phyloP scores from a whole-genome alignment of 1,140 invertebrate species.

The Dreissena rostriformis region DNA sequence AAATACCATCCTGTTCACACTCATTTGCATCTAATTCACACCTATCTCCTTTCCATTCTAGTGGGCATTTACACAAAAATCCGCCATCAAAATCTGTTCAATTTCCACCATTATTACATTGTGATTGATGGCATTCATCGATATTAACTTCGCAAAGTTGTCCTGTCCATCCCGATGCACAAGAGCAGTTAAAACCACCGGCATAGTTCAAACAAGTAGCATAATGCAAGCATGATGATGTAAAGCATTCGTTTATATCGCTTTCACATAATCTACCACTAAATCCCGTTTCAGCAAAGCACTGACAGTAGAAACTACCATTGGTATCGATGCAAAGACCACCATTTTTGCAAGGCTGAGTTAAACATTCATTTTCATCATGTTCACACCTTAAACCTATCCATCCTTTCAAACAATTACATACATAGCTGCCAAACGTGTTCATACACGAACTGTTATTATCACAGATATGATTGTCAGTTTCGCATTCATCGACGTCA shows the following conservation, averaged over 20 bases:
- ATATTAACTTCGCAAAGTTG: conserved; percentile 30
- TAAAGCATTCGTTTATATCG: conserved; percentile 59
- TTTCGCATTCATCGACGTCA: conserved; percentile 56
- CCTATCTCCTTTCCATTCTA: background rate
- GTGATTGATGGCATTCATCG: too few relatives aligned
- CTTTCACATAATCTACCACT: conserved; percentile 36
- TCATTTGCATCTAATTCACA: conserved; percentile 1
- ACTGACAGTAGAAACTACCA: conserved; percentile 11
- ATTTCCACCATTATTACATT: background rate
- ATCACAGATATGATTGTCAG: conserved; percentile 18
- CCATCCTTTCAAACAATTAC: conserved; percentile 40
- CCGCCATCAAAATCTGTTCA: too few relatives aligned
- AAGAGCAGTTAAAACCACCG: conserved; percentile 36
- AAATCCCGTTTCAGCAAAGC: conserved; percentile 25
- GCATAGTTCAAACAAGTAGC: conserved; percentile 44
- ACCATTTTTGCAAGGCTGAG: conserved; percentile 28
- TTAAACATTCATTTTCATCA: conserved; percentile 59
- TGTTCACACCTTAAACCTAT: conserved; percentile 38
- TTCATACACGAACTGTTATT: conserved; percentile 52
- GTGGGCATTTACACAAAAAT: background rate
- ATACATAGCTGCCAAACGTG: conserved; percentile 46
- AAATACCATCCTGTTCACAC: background rate
- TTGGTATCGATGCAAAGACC: conserved; percentile 2
- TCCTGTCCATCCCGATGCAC: conserved; percentile 45
- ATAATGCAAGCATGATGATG: conserved; percentile 17